Evolutionary conservation across 1,140 invertebrate genomes (phyloP).

Genomic region (Lepidurus packardi): DNA sequence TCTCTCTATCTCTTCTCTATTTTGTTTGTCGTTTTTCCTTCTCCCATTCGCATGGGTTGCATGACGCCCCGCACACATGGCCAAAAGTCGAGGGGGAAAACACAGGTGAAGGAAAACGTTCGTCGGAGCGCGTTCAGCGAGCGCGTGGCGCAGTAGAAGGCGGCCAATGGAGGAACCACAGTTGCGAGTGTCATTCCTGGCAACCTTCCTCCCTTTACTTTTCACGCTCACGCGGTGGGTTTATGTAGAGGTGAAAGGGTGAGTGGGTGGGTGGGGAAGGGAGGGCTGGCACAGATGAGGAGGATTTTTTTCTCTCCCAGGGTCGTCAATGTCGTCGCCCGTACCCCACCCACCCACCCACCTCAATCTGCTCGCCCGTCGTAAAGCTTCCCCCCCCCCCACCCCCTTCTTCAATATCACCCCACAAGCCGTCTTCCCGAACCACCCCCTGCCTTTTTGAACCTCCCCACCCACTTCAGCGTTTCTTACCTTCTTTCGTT

Average conservation of each 20-base stretch:
- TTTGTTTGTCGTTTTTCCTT: background rate
- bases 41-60: too few relatives aligned
- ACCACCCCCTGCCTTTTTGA: background rate
- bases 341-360: slow-evolving; percentile 10
- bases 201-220: background rate
- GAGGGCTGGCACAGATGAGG: slow-evolving; percentile 7
- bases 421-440: slow-evolving; percentile 12
- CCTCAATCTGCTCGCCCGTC: background rate
- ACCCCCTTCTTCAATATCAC: background rate
- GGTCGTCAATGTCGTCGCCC: slow-evolving; percentile 21
- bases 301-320: slow-evolving; percentile 23
- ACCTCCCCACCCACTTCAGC: background rate
- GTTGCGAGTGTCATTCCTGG: slow-evolving; percentile 1
- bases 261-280: background rate
- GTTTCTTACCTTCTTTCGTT: background rate
- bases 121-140: too few relatives aligned
- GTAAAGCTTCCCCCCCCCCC: background rate
- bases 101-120: background rate
- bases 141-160: too few relatives aligned
- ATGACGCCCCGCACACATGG: background rate
- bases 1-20: background rate
- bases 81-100: background rate
- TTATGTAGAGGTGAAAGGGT: slow-evolving; percentile 24
- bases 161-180: background rate
- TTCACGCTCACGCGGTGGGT: background rate